These are phyloP conservation scores for Heliothis virescens DNA, from an alignment of 1,140 invertebrate species.

Conservation along the genomic window DNA sequence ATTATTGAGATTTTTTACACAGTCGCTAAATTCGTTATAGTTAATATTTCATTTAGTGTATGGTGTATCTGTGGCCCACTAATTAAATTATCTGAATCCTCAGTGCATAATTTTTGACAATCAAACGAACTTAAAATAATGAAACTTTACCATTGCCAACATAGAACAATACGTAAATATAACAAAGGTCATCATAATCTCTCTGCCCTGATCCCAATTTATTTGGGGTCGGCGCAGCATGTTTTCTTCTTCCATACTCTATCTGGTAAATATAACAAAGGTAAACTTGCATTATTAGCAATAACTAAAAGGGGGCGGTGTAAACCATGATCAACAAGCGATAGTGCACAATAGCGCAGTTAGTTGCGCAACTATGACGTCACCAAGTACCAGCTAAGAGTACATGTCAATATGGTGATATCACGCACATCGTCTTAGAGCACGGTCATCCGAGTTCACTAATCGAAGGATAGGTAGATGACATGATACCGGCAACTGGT, in stretches of 20 bases:
- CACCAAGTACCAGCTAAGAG: background rate
- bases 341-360: conserved; percentile 26
- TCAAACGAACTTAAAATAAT: background rate
- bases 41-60: background rate
- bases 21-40: too few relatives aligned
- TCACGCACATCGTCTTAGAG: background rate
- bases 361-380: conserved; percentile 28
- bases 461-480: background rate
- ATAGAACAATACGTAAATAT: background rate
- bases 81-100: too few relatives aligned
- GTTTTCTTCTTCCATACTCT: too few relatives aligned
- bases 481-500: background rate
- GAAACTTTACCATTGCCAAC: background rate
- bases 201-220: too few relatives aligned
- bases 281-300: background rate
- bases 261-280: background rate
- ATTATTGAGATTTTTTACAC: background rate
- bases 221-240: too few relatives aligned
- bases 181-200: too few relatives aligned
- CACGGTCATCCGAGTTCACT: background rate
- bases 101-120: background rate
- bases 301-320: conserved; percentile 16
- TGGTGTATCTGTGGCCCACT: too few relatives aligned
- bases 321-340: conserved; percentile 4
- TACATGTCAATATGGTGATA: background rate